Base-by-base conservation (phyloP, 2,797 vertebrate genomes). In the Lagocephalus sceleratus region DNA sequence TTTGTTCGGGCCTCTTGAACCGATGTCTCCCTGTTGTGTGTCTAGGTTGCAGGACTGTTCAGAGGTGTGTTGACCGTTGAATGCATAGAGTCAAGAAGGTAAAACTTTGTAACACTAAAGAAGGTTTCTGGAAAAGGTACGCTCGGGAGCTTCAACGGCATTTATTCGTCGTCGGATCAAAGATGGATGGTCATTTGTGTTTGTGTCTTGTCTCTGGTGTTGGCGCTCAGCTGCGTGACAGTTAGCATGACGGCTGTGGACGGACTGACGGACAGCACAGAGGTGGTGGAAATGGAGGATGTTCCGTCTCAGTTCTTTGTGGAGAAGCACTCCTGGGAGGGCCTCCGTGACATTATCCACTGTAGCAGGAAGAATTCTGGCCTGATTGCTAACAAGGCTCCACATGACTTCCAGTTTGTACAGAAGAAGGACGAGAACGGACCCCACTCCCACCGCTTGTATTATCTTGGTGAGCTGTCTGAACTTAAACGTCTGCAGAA, bases 21-120 rank as follows among this genome's bases (percentile, higher is more conserved):
- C n/a, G n/a, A 29, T 10, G 9, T 14, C 2, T 42, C 16, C 5
- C 9, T 42, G 15, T 17, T 42, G 20, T 44, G 42, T 44, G 42
- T 20, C 20, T 44, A 20, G 92, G 91, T 93, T 90, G 81, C 90
- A 89, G 76, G 80, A 78, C 87, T 75, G 81, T 81, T 88, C 86
- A 73, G 83, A 89, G 89, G 92, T 68, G 88, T 23, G 89, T 89
- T 69, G 82, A 89, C 89, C 87, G 66, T 94, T 98, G 95, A 90
- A 98, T 97, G 95, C 92, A 94, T 94, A 96, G 93, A 92, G 91
- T 94, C 90, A 97, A 98, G 93, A 95, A 92, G 90, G 88, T 95
- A 70, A 95, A 93, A 81, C 92, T 95, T 91, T 93, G 93, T 92
- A 91, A 93, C 82, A 89, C 91, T 81, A 91, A 92, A 84, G 88